A percentile compares a stretch with the other conserved stretches of the same genome.
Evolutionary conservation across 1,140 invertebrate genomes (phyloP).

Genomic region (Ostrea denselamellosa): DNA sequence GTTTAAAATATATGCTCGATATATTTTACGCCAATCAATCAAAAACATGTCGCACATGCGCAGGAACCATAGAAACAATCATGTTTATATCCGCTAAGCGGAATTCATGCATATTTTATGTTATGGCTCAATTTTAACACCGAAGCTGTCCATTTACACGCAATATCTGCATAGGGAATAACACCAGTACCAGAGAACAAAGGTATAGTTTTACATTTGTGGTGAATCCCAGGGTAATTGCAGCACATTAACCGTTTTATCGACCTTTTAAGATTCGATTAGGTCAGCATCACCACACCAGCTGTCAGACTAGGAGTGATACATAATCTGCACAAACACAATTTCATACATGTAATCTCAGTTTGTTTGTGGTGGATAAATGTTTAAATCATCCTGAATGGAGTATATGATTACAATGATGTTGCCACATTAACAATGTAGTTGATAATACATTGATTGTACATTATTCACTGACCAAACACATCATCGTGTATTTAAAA

Average conservation of each 20-base stretch:
- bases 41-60: slow-evolving; percentile 57
- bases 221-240: neutral
- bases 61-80: slow-evolving; percentile 65
- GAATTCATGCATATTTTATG: slow-evolving; percentile 60
- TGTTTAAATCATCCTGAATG: too few relatives aligned
- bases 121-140: slow-evolving; percentile 47
- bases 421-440: too few relatives aligned
- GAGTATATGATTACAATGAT: too few relatives aligned
- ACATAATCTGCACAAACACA: neutral
- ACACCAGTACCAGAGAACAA: slow-evolving; percentile 15
- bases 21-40: neutral
- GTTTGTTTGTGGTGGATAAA: neutral
- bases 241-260: neutral
- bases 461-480: too few relatives aligned
- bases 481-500: too few relatives aligned
- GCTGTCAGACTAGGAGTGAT: neutral
- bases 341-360: neutral
- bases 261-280: neutral
- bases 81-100: slow-evolving; percentile 61
- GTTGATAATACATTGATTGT: too few relatives aligned
- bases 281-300: neutral
- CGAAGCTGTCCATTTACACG: slow-evolving; percentile 54
- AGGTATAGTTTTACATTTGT: slow-evolving; percentile 24
- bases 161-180: slow-evolving; percentile 49
- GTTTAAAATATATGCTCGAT: neutral